phyloP scores from a whole-genome alignment of 2,113 vertebrate genomes.

The Gobius niger region DNA sequence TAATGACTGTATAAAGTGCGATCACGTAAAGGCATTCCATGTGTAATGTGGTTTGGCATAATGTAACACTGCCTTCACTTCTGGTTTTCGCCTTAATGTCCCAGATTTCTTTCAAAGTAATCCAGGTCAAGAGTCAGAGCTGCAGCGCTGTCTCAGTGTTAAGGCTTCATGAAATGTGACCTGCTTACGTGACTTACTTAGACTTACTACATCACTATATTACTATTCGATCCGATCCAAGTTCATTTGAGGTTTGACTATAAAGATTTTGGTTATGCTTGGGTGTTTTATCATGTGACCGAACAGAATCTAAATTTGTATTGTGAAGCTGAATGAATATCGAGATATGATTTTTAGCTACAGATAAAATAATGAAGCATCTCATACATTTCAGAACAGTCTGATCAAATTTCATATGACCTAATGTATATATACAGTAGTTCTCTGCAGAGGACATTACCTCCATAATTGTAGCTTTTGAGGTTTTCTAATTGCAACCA shows the following conservation, averaged over 20 bases:
- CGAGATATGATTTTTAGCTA: background rate
- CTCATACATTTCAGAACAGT: background rate
- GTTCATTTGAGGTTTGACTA: no score
- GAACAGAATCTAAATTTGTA: no score
- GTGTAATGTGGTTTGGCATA: constrained; percentile 7
- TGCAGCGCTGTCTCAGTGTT: constrained; percentile 1
- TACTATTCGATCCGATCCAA: no score
- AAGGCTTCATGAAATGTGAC: constrained; percentile 1
- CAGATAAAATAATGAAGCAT: background rate
- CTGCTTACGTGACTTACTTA: background rate
- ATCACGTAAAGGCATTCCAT: constrained; percentile 1
- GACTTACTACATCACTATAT: no score
- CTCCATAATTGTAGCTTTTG: background rate
- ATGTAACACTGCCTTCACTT: background rate
- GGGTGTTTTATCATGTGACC: no score
- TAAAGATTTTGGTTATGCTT: no score
- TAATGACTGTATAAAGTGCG: background rate
- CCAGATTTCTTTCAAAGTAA: constrained; percentile 14
- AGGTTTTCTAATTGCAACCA: background rate
- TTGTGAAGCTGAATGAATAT: background rate
- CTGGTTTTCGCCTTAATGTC: constrained; percentile 5
- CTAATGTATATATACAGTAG: background rate
- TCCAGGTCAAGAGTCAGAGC: constrained; percentile 20
- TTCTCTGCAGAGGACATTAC: background rate
- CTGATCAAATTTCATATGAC: no score